Evolutionary conservation across 2,797 vertebrate species (phyloP), one percentile per base, ranked within the genome.

Genomic region (Cottoperca gobio): DNA sequence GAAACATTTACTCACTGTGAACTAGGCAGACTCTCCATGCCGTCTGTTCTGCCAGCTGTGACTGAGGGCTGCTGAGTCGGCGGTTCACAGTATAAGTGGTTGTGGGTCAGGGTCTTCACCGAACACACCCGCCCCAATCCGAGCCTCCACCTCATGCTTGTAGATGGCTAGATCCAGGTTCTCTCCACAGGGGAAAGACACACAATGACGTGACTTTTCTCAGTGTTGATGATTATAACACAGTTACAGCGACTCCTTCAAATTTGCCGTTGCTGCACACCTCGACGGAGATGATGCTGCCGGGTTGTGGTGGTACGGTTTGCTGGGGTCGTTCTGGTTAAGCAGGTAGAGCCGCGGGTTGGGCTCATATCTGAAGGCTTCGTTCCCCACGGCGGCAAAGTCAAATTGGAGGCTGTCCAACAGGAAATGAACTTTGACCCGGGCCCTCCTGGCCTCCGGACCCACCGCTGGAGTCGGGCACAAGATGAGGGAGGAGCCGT

Each of bases 251-350:
- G n/a, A n/a, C n/a, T n/a, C n/a, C n/a, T n/a, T n/a, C n/a, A n/a
- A n/a, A n/a, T n/a, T n/a, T n/a, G n/a, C 9, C 33, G 19, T 0
- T 0, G n/a, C 4, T 7, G 24, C 85, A n/a, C 60, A 97, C 98
- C 97, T 99, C 97, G 1, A 99, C 97, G 35, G 97, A 98, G 72
- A 99, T 96, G 92, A 99, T 96, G 8, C 97, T 99, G 79, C 97
- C 97, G 0, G 97, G 97, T 99, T 99, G 94, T 99, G 96, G 37
- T 97, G 94, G 91, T 98, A 99, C 0, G 98, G 97, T 9, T 94
- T 94, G 86, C 91, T 94, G 21, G 95, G 95, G 73, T 98, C 96
- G 11, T 97, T 96, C 2, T 91, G 94, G 86, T 97, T 99, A 63
- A 99, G 87, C 0, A 91, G 91, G 70, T 93, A 94, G 37, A 99